Evolutionary conservation across 2,797 vertebrate genomes (phyloP).

Genomic region (Xyrichtys novacula): DNA sequence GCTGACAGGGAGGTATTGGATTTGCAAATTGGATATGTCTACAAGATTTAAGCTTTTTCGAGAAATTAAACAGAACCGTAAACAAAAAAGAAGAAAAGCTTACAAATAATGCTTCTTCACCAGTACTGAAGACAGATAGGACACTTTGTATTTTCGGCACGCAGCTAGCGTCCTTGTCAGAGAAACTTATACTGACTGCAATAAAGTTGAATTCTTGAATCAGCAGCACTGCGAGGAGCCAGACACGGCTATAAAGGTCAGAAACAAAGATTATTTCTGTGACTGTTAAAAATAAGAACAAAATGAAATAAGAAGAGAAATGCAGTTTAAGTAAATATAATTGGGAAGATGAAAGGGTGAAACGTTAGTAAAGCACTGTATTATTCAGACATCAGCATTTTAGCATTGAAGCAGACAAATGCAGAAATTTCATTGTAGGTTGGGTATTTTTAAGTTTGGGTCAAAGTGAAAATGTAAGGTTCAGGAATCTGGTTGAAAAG

Average conservation of each 20-base stretch:
- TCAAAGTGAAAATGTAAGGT: slow-evolving; percentile 2
- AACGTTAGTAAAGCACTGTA: too few relatives aligned
- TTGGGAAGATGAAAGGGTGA: too few relatives aligned
- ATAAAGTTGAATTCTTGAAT: slow-evolving; percentile 42
- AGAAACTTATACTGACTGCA: slow-evolving; percentile 35
- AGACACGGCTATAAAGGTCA: slow-evolving; percentile 41
- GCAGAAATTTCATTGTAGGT: background rate
- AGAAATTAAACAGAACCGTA: background rate
- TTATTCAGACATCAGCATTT: too few relatives aligned
- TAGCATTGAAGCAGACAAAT: too few relatives aligned
- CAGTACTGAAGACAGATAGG: slow-evolving; percentile 4
- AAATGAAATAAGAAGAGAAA: slow-evolving; percentile 1
- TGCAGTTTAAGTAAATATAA: background rate
- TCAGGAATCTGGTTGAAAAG: slow-evolving; percentile 1
- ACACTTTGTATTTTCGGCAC: slow-evolving; percentile 37
- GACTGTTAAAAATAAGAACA: slow-evolving; percentile 7
- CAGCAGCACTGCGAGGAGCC: slow-evolving; percentile 26
- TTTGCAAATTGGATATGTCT: background rate
- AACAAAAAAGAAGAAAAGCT: background rate
- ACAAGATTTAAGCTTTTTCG: background rate
- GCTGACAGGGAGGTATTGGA: background rate
- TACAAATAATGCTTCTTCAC: background rate
- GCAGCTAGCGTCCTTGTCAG: slow-evolving; percentile 30
- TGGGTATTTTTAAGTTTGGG: slow-evolving; percentile 9
- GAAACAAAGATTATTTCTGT: slow-evolving; percentile 15